Conservation (phyloP, 1,140 invertebrate species). For the Cotesia typhae region DNA sequence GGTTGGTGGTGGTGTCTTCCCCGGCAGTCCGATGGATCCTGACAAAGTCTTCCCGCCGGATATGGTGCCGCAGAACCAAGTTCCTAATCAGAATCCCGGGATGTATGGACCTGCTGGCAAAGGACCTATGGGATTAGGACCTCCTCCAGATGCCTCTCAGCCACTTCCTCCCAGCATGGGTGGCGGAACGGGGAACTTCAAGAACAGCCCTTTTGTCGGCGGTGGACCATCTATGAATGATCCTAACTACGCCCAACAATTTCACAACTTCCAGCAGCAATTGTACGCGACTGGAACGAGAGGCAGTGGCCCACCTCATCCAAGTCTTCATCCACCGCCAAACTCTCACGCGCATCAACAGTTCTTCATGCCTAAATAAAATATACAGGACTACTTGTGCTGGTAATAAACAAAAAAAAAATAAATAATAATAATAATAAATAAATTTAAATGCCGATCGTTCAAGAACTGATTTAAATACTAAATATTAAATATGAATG, state of each 20-base stretch:
- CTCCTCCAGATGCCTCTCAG: constrained; percentile 71
- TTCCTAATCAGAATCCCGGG: constrained; percentile 60
- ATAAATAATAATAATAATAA: too few species aligned
- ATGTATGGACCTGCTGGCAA: constrained; percentile 67
- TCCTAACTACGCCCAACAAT: constrained; percentile 93
- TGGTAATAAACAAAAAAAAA: background rate
- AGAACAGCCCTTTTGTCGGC: constrained; percentile 82
- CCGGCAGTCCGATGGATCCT: constrained; percentile 64
- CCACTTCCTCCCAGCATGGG: constrained; percentile 83
- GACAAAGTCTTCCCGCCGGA: constrained; percentile 62
- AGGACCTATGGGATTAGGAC: constrained; percentile 67
- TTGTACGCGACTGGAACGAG: constrained; percentile 89
- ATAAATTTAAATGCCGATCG: too few species aligned
- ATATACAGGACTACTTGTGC: background rate
- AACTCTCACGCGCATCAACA: constrained; percentile 65
- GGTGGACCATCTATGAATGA: constrained; percentile 85
- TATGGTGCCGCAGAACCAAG: constrained; percentile 58
- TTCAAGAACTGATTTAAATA: too few species aligned
- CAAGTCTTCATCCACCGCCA: constrained; percentile 58
- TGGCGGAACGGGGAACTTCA: constrained; percentile 75
- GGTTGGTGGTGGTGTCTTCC: constrained; percentile 65
- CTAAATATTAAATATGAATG: too few species aligned
- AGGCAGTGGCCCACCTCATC: constrained; percentile 63
- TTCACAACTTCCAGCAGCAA: constrained; percentile 95
- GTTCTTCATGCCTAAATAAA: constrained; percentile 68